A percentile compares a stretch with the other conserved stretches of the same genome.
phyloP scores from a whole-genome alignment of 2,113 vertebrate species.

The Ageneiosus marmoratus region DNA sequence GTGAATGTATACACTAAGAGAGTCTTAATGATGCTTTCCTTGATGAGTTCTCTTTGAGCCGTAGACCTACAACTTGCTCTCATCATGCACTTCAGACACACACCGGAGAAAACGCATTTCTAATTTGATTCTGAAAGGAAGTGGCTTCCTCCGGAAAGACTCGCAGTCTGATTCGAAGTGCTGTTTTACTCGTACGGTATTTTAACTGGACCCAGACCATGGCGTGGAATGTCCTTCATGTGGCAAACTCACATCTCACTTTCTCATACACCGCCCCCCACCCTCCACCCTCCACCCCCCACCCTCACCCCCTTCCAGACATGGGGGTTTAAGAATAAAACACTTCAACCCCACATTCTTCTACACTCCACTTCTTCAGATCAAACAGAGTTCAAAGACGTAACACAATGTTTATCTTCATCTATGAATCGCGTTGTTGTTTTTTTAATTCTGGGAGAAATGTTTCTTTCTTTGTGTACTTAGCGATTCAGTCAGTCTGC shows the following conservation, averaged over 20 bases:
- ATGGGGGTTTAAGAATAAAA: slow-evolving; percentile 20
- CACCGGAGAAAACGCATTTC: not conserved
- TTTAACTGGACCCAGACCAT: slow-evolving; percentile 34
- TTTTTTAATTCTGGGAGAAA: not conserved
- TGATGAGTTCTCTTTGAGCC: not conserved
- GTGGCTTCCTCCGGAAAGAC: not conserved
- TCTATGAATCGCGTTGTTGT: slow-evolving; percentile 4
- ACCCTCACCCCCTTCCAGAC: not conserved
- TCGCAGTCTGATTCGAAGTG: not conserved
- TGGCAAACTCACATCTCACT: slow-evolving; percentile 29
- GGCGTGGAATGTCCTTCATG: slow-evolving; percentile 41
- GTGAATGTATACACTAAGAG: too few species aligned
- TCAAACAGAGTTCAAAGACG: slow-evolving; percentile 8
- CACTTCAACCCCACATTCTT: not conserved
- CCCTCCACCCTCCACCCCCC: slow-evolving; percentile 7
- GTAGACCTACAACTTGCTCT: not conserved
- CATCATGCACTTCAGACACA: slow-evolving; percentile 4
- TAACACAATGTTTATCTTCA: not conserved
- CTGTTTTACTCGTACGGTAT: slow-evolving; percentile 24
- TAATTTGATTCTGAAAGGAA: slow-evolving; percentile 19
- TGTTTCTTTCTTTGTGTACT: not conserved
- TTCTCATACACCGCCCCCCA: slow-evolving; percentile 2
- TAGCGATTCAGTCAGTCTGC: not conserved
- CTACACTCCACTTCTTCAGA: slow-evolving; percentile 12
- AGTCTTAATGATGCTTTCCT: not conserved